Evolutionary conservation across 2,113 vertebrate species (phyloP), one percentile per base, ranked within the genome.

Genomic region (Nycticryphes semicollaris): DNA sequence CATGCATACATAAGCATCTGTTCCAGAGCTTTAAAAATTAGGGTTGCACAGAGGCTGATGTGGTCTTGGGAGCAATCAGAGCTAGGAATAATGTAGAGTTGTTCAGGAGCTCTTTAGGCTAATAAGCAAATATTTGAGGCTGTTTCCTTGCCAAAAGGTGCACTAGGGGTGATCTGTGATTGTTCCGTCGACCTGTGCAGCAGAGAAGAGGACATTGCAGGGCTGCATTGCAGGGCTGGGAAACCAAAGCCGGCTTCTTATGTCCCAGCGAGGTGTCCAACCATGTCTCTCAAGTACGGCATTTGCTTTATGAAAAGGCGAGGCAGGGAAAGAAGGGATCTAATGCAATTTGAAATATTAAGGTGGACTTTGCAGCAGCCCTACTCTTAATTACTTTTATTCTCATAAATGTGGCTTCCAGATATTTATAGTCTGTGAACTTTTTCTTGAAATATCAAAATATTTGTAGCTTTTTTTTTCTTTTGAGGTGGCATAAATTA

Each of bases 391-490:
- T 78, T 47, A 73, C 53, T 95, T 94, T 63, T 84, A 50, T 95
- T 96, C 41, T 79, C 70, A 72, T 41, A 84, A 60, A 57, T 6
- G 20, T 79, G 37, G 8, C 82, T 94, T 90, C 33, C 60, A 60
- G 67, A 28, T 96, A 77, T 39, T 93, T 91, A 45, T 4, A 87
- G 35, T 89, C 76, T 14, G n/a, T 92, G 73, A 94, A 87, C n/a
- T 86, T 95, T 94, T 92, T 79, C 89, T 94, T 89, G 60, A 87
- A 93, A 92, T 93, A 93, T 47, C 56, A 92, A 89, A 96, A 92
- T 94, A 89, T 94, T 86, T 94, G 60, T 87, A 72, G 80, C 33
- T 90, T 35, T 78, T 88, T 93, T 90, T 39, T 47, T 28, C 68
- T 77, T 89, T 82, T 1, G 3, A 82, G 72, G 45, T 82, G 8